A percentile compares a stretch with the other conserved stretches of the same genome.
phyloP scores from a whole-genome alignment of 2,797 vertebrate genomes.

The Pseudochaenichthys georgianus region DNA sequence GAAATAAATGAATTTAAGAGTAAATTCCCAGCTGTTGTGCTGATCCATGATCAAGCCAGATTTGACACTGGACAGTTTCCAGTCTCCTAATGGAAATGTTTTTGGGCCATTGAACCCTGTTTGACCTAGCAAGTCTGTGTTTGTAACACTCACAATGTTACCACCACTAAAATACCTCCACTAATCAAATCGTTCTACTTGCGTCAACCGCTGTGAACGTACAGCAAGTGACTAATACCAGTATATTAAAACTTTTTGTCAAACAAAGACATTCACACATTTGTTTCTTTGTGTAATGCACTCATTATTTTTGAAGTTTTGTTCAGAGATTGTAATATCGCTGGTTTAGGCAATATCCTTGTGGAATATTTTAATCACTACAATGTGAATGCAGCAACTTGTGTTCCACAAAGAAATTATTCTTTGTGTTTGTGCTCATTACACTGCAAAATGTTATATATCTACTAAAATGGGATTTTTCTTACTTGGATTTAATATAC shows the following conservation, averaged over 20 bases:
- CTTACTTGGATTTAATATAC: not conserved
- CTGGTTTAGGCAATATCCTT: not conserved
- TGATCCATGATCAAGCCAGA: not conserved
- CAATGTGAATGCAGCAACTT: conserved; percentile 11
- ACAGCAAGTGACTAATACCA: too few relatives aligned
- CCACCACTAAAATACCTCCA: too few relatives aligned
- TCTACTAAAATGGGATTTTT: not conserved
- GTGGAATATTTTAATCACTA: conserved; percentile 29
- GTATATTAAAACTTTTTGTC: too few relatives aligned
- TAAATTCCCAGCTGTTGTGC: not conserved
- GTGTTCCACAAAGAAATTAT: too few relatives aligned
- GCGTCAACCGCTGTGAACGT: too few relatives aligned
- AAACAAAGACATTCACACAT: not conserved
- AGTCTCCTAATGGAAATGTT: not conserved
- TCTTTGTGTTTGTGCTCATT: conserved; percentile 15
- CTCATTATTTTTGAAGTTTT: conserved; percentile 20
- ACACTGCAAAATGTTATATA: not conserved
- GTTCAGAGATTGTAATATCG: conserved; percentile 14
- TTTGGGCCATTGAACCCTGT: too few relatives aligned
- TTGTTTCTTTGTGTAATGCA: conserved; percentile 25
- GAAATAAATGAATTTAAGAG: not conserved
- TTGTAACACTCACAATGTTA: too few relatives aligned
- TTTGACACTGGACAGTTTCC: not conserved
- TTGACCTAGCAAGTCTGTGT: too few relatives aligned
- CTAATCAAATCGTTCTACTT: too few relatives aligned